Evolutionary conservation across 2,797 vertebrate genomes (phyloP).

Genomic region (Sphaeramia orbicularis): DNA sequence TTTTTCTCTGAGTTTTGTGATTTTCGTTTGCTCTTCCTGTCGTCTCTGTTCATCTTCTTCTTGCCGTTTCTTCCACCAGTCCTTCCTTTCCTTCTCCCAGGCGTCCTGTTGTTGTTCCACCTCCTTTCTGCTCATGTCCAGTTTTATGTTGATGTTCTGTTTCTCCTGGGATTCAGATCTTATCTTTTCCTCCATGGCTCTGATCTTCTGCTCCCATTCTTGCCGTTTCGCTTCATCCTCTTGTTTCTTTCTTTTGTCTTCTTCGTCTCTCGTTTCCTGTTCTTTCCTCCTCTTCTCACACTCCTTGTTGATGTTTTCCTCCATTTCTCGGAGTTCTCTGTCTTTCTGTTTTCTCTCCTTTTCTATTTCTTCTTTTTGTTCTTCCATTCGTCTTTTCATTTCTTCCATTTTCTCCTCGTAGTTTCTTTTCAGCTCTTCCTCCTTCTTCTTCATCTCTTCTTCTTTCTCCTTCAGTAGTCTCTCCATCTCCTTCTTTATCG

Average conservation of each 20-base stretch:
- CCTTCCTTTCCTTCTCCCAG: background rate
- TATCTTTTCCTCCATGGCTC: constrained; percentile 1
- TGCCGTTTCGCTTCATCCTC: background rate
- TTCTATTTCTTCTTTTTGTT: constrained; percentile 1
- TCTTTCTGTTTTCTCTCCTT: background rate
- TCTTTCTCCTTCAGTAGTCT: constrained; percentile 1
- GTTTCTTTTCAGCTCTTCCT: background rate
- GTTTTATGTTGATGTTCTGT: background rate
- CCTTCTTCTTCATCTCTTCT: background rate
- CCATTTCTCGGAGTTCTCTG: background rate
- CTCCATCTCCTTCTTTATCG: background rate
- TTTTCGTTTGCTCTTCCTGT: too few species aligned
- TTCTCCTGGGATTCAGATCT: background rate
- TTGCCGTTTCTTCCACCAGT: background rate
- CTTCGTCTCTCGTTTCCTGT: constrained; percentile 1
- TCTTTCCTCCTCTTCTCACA: background rate
- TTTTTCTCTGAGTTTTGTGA: background rate
- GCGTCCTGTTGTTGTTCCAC: background rate
- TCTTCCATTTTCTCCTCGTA: background rate
- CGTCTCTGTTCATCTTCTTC: background rate
- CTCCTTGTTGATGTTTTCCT: background rate
- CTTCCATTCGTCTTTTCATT: background rate
- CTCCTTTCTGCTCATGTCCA: constrained; percentile 4
- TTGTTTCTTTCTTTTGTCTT: background rate
- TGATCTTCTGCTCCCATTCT: background rate